A percentile compares a stretch with the other conserved stretches of the same genome.
phyloP scores from a whole-genome alignment of 1,140 invertebrate species.

The Tetraneura akinire region DNA sequence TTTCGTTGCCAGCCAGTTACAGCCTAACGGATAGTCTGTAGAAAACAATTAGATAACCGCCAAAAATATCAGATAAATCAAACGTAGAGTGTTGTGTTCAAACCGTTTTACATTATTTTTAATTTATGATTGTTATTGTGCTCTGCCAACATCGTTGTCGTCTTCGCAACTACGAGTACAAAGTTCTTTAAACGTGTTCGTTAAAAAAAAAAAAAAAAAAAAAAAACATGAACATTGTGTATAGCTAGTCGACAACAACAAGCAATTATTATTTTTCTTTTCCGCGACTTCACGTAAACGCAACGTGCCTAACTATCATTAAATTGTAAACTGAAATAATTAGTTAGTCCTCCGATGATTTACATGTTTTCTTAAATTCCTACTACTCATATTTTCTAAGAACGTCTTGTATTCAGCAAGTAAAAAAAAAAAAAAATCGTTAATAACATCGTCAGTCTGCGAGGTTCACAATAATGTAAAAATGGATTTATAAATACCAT shows the following conservation, averaged over 20 bases:
- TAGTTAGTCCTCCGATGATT: not conserved
- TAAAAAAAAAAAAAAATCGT: no score
- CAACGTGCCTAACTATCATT: not conserved
- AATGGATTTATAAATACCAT: no score
- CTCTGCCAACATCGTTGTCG: not conserved
- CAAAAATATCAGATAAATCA: slow-evolving; percentile 24
- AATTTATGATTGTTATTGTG: slow-evolving; percentile 25
- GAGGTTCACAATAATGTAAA: no score
- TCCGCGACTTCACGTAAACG: no score
- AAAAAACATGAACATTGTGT: no score
- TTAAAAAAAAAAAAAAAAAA: not conserved
- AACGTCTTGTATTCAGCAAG: no score
- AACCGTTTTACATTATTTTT: slow-evolving; percentile 25
- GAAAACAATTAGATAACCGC: slow-evolving; percentile 12
- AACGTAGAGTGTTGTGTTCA: not conserved
- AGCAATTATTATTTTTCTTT: not conserved
- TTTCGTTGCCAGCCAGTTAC: not conserved
- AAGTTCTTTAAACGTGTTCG: no score
- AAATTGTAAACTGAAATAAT: not conserved
- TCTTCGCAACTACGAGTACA: not conserved
- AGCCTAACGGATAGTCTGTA: no score
- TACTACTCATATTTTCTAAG: no score
- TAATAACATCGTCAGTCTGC: no score
- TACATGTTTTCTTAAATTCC: no score
- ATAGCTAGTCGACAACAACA: not conserved